Evolutionary conservation across 2,113 vertebrate species (phyloP), one percentile per base, ranked within the genome.

Genomic region (Amblyopsis rosae): DNA sequence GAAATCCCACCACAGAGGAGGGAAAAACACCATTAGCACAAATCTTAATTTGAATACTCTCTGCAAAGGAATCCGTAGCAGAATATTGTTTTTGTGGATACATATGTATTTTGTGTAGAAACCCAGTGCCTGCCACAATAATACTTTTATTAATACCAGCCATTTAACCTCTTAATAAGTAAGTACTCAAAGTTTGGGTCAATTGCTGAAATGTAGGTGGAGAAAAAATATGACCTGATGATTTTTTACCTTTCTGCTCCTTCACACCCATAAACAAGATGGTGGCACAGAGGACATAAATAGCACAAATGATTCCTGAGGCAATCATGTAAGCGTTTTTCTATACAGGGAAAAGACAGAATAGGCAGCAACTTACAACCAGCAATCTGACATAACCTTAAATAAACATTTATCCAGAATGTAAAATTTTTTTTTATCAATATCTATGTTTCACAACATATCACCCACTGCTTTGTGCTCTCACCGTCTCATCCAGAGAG

Each of bases 321-420:
- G 96, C 94, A 0, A 94, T 79, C 91, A 98, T 82, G 88, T 98
- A 98, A 0, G 96, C 94, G 45, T 56, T 0, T 94, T 95, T 86
- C 93, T 96, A 92, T 91, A 68, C 1, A 72, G 0, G 47, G 68
- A 55, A 69, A 58, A 63, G 17, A 65, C 9, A 57, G 15, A 55
- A 11, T 9, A 48, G 17, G 32, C 15, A 54, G 0, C 1, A 50
- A 67, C 47, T 57, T 19, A 9, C 17, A 57, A 4, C 55, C 12
- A 26, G n/a, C 12, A 45, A 35, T 45, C 32, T 32, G 9, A 17
- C 26, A 19, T 5, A 2, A 10, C 1, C 7, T 56, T n/a, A n/a
- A 13, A 2, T 56, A 56, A 4, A 16, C 54, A 56, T n/a, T 56
- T 56, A n/a, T 12, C 10, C 15, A 51, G 16, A 32, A 11, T 11